Base-by-base conservation (phyloP, 2,888 invertebrate genomes). In the Pachydiplax longipennis region DNA sequence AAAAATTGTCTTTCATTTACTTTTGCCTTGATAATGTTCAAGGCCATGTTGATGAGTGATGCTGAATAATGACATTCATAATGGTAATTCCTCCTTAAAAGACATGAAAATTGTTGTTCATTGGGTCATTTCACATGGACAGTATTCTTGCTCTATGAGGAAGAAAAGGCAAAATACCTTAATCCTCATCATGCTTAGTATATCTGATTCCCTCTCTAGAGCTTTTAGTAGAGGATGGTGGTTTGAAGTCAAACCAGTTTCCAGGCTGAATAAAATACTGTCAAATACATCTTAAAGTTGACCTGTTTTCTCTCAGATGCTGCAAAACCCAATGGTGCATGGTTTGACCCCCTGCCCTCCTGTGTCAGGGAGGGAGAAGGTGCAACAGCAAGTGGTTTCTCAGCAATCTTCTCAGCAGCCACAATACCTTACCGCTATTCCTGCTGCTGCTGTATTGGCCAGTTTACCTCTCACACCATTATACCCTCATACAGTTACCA, bases 361-460 rank as follows among this genome's bases (percentile, higher is more conserved):
- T 31, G 83, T 83, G 15, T 58, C 35, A 22, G 87, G 87, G n/a
- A 87, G 87, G 13, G 87, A 87, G 61, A 87, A 87, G 40, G 25
- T 87, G 37, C 87, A 61, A 22, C 87, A 87, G n/a, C 81, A 81
- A 22, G 40, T n/a, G 4, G 83, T 53, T 53, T 25, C 87, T 35
- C 87, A 58, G 31, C 87, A 22, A 13, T 37, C 87, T 37, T 37
- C 87, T 35, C 48, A 48, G 25, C 87, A 61, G n/a, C 61, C 87
- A 1, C 87, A 87, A 31, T 87, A 87, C 37, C 37, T 87, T 22
- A 87, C 87, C 22, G 87, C 87, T 35, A 87, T 87, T 61, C 90
- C 92, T 48, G 90, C 92, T 91, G 91, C 92, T 61, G 81, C 91
- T 61, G 91, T 90, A 61, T 90, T 91, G 13, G 58, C 91, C 65